Evolutionary conservation across 30 jellyfish, hydroid and myxozoan species (phyloP).

Genomic region (Turritopsis rubra): DNA sequence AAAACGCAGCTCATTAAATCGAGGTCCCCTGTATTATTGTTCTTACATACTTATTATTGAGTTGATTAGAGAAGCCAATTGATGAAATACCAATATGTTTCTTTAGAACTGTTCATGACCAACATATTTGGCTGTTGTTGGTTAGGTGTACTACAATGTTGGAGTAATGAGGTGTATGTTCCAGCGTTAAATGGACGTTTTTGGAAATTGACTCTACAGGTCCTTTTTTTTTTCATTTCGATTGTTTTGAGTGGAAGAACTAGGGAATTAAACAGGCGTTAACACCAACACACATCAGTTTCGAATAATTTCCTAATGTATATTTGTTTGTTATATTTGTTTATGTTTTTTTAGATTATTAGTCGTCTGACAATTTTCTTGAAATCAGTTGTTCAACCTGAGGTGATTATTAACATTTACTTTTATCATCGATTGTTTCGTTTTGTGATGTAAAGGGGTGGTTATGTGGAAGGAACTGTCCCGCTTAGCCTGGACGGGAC

Average conservation of each 20-base stretch:
- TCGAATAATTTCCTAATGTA: no score
- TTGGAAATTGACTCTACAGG: constrained; percentile 85
- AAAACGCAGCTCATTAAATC: no score
- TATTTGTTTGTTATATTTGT: no score
- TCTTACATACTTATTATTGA: no score
- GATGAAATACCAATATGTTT: no score
- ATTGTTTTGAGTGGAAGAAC: neutral
- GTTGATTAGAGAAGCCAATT: no score
- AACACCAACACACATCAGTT: neutral
- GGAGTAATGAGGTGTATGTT: constrained; percentile 59
- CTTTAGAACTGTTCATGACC: constrained; percentile 35
- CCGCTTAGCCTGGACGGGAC: no score
- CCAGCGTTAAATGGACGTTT: constrained; percentile 60
- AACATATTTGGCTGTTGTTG: constrained; percentile 45
- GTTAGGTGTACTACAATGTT: constrained; percentile 49
- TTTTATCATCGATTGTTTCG: no score
- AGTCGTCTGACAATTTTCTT: constrained; percentile 29
- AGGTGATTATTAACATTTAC: constrained; percentile 30
- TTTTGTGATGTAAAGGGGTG: no score
- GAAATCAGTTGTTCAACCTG: neutral
- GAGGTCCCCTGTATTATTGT: no score
- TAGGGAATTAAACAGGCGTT: neutral
- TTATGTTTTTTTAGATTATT: constrained; percentile 27
- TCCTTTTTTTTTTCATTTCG: neutral
- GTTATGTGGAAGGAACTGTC: neutral